Evolutionary conservation across 2,888 invertebrate species (phyloP).

Genomic region (Petrolisthes cinctipes): DNA sequence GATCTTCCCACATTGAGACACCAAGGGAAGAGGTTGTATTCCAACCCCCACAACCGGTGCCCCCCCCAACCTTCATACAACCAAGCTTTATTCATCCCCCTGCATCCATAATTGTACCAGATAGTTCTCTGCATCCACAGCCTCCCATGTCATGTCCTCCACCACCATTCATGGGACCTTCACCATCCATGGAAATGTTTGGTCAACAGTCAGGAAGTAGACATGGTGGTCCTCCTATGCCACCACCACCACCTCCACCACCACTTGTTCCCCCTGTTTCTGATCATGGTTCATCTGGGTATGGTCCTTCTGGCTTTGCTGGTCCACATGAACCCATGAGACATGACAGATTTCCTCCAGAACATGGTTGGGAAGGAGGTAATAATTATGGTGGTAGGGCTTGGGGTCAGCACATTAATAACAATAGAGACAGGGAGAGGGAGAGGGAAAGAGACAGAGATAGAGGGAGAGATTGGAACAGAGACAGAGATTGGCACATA

Average conservation of each 20-base stretch:
- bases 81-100: slow-evolving; percentile 40
- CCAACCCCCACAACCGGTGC: slow-evolving; percentile 19
- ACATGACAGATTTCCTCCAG: slow-evolving; percentile 9
- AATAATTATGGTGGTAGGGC: slow-evolving; percentile 28
- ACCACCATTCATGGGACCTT: slow-evolving; percentile 32
- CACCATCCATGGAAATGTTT: slow-evolving; percentile 28
- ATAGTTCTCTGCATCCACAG: slow-evolving; percentile 2
- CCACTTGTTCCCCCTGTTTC: slow-evolving; percentile 20
- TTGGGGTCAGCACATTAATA: slow-evolving; percentile 24
- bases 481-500: slow-evolving; percentile 38
- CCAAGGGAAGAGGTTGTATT: slow-evolving; percentile 7
- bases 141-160: slow-evolving; percentile 26
- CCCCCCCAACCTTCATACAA: slow-evolving; percentile 31
- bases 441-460: slow-evolving; percentile 22
- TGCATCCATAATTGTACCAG: slow-evolving; percentile 9
- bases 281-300: slow-evolving; percentile 18
- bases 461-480: slow-evolving; percentile 15
- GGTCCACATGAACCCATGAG: slow-evolving; percentile 22
- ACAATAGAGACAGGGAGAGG: slow-evolving; percentile 18
- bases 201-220: slow-evolving; percentile 8
- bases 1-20: too few relatives aligned
- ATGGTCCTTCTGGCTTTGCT: slow-evolving; percentile 26
- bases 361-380: slow-evolving; percentile 36
- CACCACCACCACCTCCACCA: slow-evolving; percentile 9
- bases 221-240: not conserved